Conservation (phyloP, 2,888 invertebrate species). For the Atethmia centrago region DNA sequence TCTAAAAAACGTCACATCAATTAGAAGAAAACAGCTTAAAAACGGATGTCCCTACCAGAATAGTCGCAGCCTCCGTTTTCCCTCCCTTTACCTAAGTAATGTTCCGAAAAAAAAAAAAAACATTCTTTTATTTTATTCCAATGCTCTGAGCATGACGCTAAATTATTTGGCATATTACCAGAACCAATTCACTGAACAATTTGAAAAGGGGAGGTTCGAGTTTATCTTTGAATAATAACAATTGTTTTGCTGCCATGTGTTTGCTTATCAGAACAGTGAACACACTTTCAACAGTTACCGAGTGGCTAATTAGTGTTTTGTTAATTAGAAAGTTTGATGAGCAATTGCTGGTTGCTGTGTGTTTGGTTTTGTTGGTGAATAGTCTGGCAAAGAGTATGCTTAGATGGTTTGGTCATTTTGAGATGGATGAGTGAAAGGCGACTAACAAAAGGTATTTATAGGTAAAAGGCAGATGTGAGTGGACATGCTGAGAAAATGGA, state of each 20-base stretch:
- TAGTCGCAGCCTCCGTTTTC: slow-evolving; percentile 15
- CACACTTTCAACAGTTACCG: slow-evolving; percentile 32
- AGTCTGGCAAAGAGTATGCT: no score
- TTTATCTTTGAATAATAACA: slow-evolving; percentile 57
- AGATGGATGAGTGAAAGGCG: no score
- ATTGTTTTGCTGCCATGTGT: slow-evolving; percentile 50
- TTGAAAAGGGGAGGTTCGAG: slow-evolving; percentile 48
- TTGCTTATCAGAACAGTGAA: slow-evolving; percentile 46
- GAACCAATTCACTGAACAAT: slow-evolving; percentile 67
- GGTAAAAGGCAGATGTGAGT: no score
- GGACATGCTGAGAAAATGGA: no score
- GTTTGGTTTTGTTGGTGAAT: background rate
- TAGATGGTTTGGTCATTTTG: no score
- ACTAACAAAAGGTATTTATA: no score
- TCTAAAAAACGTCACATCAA: slow-evolving; percentile 26
- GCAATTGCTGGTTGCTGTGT: slow-evolving; percentile 3
- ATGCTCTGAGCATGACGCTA: slow-evolving; percentile 52
- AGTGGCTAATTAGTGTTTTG: slow-evolving; percentile 24
- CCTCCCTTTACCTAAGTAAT: slow-evolving; percentile 37
- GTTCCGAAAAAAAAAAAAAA: slow-evolving; percentile 52
- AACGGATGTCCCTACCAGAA: slow-evolving; percentile 34
- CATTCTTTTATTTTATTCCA: slow-evolving; percentile 55
- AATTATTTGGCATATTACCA: slow-evolving; percentile 72
- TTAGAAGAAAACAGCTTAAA: slow-evolving; percentile 38
- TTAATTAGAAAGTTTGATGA: slow-evolving; percentile 45